Evolutionary conservation across 2,797 vertebrate species (phyloP).

Genomic region (Melanotaenia maccullochi): DNA sequence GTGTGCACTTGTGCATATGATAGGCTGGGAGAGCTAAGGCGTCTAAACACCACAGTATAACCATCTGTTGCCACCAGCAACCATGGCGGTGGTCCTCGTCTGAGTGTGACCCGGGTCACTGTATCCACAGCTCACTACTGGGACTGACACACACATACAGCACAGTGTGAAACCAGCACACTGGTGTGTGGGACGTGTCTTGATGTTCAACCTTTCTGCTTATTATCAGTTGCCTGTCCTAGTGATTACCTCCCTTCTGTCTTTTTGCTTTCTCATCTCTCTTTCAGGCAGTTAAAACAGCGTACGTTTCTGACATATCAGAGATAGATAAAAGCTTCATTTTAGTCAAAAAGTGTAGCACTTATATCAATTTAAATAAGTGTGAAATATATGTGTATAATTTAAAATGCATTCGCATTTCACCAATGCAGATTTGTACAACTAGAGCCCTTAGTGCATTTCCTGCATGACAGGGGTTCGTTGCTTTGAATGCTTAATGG

Average conservation of each 20-base stretch:
- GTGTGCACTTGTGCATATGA: slow-evolving; percentile 43
- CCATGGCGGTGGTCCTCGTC: slow-evolving; percentile 67
- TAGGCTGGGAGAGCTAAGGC: slow-evolving; percentile 56
- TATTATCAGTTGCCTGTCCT: neutral
- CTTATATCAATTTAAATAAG: slow-evolving; percentile 42
- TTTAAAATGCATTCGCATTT: slow-evolving; percentile 45
- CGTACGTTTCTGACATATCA: slow-evolving; percentile 14
- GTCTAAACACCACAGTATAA: slow-evolving; percentile 63
- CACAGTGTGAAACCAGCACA: slow-evolving; percentile 20
- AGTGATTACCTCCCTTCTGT: neutral
- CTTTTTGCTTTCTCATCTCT: neutral
- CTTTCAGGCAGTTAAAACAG: neutral
- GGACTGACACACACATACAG: slow-evolving; percentile 43
- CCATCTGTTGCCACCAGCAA: slow-evolving; percentile 79
- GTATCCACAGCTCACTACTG: slow-evolving; percentile 61
- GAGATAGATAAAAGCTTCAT: slow-evolving; percentile 20
- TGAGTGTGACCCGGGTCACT: slow-evolving; percentile 69
- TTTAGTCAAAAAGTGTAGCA: slow-evolving; percentile 16
- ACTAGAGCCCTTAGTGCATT: slow-evolving; percentile 53
- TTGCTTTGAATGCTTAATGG: slow-evolving; percentile 73
- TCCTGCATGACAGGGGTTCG: slow-evolving; percentile 53
- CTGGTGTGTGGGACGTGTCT: slow-evolving; percentile 16
- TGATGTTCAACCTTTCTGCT: neutral
- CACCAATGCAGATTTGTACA: slow-evolving; percentile 35
- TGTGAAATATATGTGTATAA: slow-evolving; percentile 56